These are phyloP conservation scores for Motacilla alba DNA, from an alignment of 2,113 vertebrate species.

Conservation along the genomic window DNA sequence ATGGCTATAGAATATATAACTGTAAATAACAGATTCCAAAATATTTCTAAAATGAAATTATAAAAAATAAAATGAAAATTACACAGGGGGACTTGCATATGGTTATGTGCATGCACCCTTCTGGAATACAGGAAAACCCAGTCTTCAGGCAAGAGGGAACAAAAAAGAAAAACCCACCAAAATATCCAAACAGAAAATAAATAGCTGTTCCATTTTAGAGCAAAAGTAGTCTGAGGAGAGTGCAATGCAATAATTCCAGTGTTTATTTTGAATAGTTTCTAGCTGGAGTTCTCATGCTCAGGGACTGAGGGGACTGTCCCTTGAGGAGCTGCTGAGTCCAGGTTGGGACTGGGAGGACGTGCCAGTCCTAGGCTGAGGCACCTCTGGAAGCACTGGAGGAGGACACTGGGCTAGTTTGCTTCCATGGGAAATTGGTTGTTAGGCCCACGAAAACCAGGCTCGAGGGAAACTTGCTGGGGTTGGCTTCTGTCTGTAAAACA, in stretches of 20 bases:
- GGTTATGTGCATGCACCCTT: neutral
- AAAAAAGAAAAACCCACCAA: neutral
- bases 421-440: neutral
- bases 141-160: neutral
- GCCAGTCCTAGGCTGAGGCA: neutral
- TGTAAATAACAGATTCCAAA: neutral
- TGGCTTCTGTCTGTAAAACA: neutral
- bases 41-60: neutral
- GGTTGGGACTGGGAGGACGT: neutral
- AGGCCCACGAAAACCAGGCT: neutral
- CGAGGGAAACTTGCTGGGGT: neutral
- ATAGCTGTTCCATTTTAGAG: neutral
- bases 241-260: neutral
- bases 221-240: neutral
- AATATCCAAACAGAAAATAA: neutral
- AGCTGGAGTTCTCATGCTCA: neutral
- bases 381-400: neutral
- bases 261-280: neutral
- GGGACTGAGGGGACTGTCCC: neutral
- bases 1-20: neutral
- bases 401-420: neutral
- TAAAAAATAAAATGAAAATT: neutral
- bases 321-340: neutral
- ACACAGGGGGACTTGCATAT: accelerated
- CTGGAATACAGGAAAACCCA: neutral